These are phyloP conservation scores for Eupithecia exiguata DNA, from an alignment of 2,888 invertebrate species.

Conservation along the genomic window DNA sequence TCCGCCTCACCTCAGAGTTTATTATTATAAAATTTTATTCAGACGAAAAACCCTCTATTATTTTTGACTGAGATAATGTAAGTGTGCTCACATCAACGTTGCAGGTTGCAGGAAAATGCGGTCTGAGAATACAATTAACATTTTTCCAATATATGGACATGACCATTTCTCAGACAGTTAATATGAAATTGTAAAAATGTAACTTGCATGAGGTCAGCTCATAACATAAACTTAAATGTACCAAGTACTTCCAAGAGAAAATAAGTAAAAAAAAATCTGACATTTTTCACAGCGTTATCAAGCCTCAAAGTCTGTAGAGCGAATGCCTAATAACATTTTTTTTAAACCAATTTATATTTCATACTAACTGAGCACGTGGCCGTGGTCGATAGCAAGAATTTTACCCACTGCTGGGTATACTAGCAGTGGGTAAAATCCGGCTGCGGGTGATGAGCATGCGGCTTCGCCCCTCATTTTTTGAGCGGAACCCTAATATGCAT, in stretches of 20 bases:
- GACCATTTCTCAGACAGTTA: background rate
- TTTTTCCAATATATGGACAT: background rate
- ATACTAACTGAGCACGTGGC: too few relatives aligned
- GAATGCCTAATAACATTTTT: too few relatives aligned
- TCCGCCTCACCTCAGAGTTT: background rate
- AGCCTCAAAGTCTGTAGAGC: too few relatives aligned
- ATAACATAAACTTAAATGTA: background rate
- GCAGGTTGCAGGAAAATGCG: background rate
- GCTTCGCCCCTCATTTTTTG: too few relatives aligned
- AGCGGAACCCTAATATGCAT: too few relatives aligned
- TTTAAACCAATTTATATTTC: too few relatives aligned
- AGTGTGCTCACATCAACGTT: background rate
- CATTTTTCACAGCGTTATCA: too few relatives aligned
- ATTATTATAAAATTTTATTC: background rate
- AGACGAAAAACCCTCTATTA: background rate
- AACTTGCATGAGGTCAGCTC: background rate
- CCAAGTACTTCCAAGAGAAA: background rate
- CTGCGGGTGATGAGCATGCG: too few relatives aligned
- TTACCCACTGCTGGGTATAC: too few relatives aligned
- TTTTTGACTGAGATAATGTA: background rate
- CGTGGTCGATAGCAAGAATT: too few relatives aligned
- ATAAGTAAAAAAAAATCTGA: background rate
- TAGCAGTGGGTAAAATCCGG: too few relatives aligned
- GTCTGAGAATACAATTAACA: background rate
- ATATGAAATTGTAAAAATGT: background rate